Base-by-base conservation (phyloP, 2,797 vertebrate genomes). In the Sciurus carolinensis region DNA sequence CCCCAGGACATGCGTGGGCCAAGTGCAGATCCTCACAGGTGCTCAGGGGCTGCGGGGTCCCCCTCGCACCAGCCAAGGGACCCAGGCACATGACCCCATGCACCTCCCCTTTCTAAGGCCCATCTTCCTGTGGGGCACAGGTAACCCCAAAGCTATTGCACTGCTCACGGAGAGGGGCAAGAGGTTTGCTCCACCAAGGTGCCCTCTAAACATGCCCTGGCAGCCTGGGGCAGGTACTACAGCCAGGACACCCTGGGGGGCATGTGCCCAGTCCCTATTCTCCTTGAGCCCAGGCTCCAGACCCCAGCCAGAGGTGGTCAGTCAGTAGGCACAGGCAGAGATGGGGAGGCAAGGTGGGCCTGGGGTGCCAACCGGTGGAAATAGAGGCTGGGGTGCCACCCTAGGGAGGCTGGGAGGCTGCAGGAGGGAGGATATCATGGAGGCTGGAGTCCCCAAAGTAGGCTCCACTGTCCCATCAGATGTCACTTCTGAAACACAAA, bases 91-190 rank as follows among this genome's bases (percentile, higher is more conserved):
- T 12, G 36, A 72, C 62, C 54, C 15, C 3, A 1, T 22, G 17
- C 18, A 17, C 9, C 39, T 33, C 44, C 24, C 69, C 50, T 26
- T 69, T 22, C 42, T 28, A 22, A 52, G 17, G 15, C n/a, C 8
- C 30, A 3, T n/a, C 11, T 15, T 57, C 18, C 11, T 42, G n/a
- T 1, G 1, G 17, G 0, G 0, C 24, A 69, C 39, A 15, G 66
- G 71, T 30, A 28, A 18, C 15, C 44, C 62, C 62, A 26, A 69
- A 17, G 13, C 39, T 12, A 30, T 6, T 33, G 20, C 77, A 13
- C 57, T 82, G 15, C 42, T n/a, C 11, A 1, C 8, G 28, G 8
- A 18, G 22, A 5, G 12, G 57, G 47, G 33, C 4, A 2, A 87
- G 52, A 62, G 24, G 62, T 13, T 59, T 57, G 67, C 36, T 4